Conservation (phyloP, 2,888 invertebrate genomes). For the Lomographa bimaculata region DNA sequence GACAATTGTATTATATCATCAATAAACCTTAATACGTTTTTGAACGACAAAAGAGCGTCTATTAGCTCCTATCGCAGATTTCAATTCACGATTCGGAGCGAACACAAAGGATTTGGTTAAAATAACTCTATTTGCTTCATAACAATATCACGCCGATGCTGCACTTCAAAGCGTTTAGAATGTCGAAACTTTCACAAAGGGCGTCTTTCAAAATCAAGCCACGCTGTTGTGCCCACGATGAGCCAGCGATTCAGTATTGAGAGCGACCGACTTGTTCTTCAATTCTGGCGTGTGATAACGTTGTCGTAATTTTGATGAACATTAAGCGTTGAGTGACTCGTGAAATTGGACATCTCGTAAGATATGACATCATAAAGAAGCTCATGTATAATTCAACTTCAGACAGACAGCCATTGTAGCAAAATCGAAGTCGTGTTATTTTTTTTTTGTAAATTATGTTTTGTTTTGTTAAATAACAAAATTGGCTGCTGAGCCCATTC, state of each 20-base stretch:
- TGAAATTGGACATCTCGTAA: slow-evolving; percentile 26
- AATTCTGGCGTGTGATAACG: slow-evolving; percentile 29
- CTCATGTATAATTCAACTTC: slow-evolving; percentile 18
- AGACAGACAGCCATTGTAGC: slow-evolving; percentile 12
- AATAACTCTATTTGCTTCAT: slow-evolving; percentile 37
- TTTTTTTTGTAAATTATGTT: slow-evolving; percentile 13
- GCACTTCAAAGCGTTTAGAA: slow-evolving; percentile 48
- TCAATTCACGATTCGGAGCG: slow-evolving; percentile 6
- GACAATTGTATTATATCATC: too few relatives aligned
- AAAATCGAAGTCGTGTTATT: slow-evolving; percentile 17
- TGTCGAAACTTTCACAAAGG: slow-evolving; percentile 51
- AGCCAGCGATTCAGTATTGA: slow-evolving; percentile 43
- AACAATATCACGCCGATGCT: slow-evolving; percentile 41
- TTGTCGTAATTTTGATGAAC: slow-evolving; percentile 29
- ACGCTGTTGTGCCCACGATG: slow-evolving; percentile 45
- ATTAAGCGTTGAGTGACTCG: slow-evolving; percentile 26
- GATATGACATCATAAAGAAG: slow-evolving; percentile 19
- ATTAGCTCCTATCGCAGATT: slow-evolving; percentile 6
- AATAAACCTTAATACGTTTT: background rate
- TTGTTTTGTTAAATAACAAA: too few relatives aligned
- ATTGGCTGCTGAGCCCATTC: too few relatives aligned
- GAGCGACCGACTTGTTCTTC: slow-evolving; percentile 36
- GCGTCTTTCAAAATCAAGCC: slow-evolving; percentile 47
- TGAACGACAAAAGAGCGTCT: background rate
- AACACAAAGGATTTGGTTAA: slow-evolving; percentile 18